These are phyloP conservation scores for Gallirallus australis DNA, from an alignment of 2,797 vertebrate genomes.

Conservation along the genomic window DNA sequence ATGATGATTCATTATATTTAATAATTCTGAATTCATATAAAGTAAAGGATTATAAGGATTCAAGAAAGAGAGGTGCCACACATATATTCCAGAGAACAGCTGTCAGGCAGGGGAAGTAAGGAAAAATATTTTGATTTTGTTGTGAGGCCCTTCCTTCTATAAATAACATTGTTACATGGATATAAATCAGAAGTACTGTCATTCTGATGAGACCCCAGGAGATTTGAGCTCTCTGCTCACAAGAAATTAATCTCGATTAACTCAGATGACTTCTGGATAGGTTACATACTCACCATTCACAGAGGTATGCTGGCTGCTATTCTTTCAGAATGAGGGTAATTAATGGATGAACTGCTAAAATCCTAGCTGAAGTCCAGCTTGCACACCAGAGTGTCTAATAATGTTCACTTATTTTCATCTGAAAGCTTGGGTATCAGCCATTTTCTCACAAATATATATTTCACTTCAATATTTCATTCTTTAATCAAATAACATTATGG, in stretches of 20 bases:
- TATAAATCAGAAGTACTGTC: conserved; percentile 21
- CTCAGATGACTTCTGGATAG: neutral
- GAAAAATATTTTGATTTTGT: conserved; percentile 31
- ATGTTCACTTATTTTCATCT: neutral
- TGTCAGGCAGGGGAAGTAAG: neutral
- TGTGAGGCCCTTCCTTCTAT: conserved; percentile 20
- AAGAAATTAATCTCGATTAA: conserved; percentile 46
- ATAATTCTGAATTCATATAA: neutral
- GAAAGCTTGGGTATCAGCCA: neutral
- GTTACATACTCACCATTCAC: neutral
- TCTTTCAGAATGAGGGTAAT: too few species aligned
- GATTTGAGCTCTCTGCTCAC: neutral
- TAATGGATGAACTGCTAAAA: conserved; percentile 9
- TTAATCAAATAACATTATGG: neutral
- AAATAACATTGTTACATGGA: conserved; percentile 5
- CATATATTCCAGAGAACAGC: neutral
- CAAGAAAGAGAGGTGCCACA: neutral
- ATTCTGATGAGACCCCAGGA: conserved; percentile 15
- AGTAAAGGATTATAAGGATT: neutral
- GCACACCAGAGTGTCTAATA: neutral
- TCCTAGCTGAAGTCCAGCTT: neutral
- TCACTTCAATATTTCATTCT: neutral
- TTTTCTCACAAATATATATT: neutral
- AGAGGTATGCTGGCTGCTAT: neutral
- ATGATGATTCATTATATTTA: neutral